Conservation (phyloP, 2,797 vertebrate genomes). For the Centroberyx gerrardi region DNA sequence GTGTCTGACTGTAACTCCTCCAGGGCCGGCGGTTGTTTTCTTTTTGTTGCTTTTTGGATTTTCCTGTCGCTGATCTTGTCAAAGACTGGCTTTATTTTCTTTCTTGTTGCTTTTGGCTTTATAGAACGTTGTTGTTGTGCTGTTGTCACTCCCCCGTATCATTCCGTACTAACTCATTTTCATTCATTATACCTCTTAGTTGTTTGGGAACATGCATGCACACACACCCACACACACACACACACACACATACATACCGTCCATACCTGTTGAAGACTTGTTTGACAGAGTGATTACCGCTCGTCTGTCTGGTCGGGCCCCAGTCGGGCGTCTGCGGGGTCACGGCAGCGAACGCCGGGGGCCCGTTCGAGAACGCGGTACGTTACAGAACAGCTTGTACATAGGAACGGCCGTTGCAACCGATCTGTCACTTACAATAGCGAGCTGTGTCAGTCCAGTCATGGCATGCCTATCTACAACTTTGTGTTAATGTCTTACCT, state of each 20-base stretch:
- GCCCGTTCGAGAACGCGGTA: slow-evolving; percentile 65
- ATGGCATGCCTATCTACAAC: slow-evolving; percentile 57
- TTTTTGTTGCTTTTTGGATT: slow-evolving; percentile 24
- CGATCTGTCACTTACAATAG: slow-evolving; percentile 59
- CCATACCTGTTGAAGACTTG: slow-evolving; percentile 57
- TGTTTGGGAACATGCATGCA: slow-evolving; percentile 1
- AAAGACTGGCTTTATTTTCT: neutral
- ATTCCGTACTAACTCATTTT: slow-evolving; percentile 30
- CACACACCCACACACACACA: slow-evolving; percentile 42
- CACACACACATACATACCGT: slow-evolving; percentile 29
- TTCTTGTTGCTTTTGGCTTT: slow-evolving; percentile 29
- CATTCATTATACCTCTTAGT: slow-evolving; percentile 32
- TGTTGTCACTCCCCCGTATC: slow-evolving; percentile 2
- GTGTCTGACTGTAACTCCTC: neutral
- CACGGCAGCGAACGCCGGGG: slow-evolving; percentile 36
- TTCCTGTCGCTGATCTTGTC: no score
- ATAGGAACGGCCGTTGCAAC: slow-evolving; percentile 51
- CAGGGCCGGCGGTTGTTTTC: neutral
- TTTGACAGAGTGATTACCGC: slow-evolving; percentile 73
- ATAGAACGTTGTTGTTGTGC: neutral
- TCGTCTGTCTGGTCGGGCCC: slow-evolving; percentile 50
- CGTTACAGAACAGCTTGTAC: slow-evolving; percentile 58
- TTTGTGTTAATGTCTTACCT: slow-evolving; percentile 59
- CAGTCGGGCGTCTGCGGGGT: slow-evolving; percentile 58
- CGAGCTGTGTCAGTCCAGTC: slow-evolving; percentile 60